A percentile compares a stretch with the other conserved stretches of the same genome.
Evolutionary conservation across 2,797 vertebrate species (phyloP).

Genomic region (Etheostoma nigrum): DNA sequence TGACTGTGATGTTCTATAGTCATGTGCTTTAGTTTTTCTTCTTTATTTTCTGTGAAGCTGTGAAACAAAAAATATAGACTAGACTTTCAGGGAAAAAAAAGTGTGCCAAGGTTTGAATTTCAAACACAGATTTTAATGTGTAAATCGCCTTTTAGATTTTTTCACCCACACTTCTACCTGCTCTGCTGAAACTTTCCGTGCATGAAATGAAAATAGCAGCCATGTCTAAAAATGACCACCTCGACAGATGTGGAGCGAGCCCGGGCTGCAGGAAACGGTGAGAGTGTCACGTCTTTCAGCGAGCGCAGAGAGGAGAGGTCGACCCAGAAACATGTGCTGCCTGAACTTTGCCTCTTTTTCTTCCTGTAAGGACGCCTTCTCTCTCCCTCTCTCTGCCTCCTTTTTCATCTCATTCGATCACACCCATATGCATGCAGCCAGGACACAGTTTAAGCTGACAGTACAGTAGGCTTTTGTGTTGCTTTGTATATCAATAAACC

Average conservation of each 20-base stretch:
- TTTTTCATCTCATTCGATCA: slow-evolving; percentile 17
- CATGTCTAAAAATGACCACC: slow-evolving; percentile 73
- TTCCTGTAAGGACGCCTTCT: slow-evolving; percentile 77
- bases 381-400: slow-evolving; percentile 44
- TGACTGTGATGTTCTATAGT: not conserved
- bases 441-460: not conserved
- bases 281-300: slow-evolving; percentile 75
- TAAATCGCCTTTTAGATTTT: not conserved
- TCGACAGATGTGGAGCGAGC: slow-evolving; percentile 66
- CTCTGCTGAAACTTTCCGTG: slow-evolving; percentile 39
- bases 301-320: slow-evolving; percentile 50
- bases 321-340: slow-evolving; percentile 84
- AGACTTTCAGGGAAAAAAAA: not conserved
- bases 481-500: not conserved
- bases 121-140: not conserved
- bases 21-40: not conserved
- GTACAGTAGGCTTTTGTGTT: not conserved
- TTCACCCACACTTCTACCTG: slow-evolving; percentile 3
- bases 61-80: not conserved
- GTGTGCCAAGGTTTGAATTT: not conserved
- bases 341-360: slow-evolving; percentile 79
- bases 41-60: not conserved
- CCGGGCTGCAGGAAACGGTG: slow-evolving; percentile 60
- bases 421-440: slow-evolving; percentile 1
- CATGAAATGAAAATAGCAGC: slow-evolving; percentile 72